phyloP scores from a whole-genome alignment of 2,113 vertebrate species.

The Dissostichus mawsoni region DNA sequence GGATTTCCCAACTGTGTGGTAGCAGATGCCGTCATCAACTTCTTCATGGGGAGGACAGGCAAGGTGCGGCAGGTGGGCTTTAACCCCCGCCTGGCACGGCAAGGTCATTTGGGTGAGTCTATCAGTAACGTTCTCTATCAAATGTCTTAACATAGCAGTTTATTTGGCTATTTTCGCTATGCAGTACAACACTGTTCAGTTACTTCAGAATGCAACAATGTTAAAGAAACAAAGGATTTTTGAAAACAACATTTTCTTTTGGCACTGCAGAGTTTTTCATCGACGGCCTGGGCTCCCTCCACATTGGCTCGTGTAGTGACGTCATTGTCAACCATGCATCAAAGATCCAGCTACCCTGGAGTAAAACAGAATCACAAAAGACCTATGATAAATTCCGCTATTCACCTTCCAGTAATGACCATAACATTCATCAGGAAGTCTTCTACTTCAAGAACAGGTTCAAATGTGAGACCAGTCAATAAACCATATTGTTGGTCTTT shows the following conservation, averaged over 20 bases:
- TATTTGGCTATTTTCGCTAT: background rate
- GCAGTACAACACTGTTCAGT: background rate
- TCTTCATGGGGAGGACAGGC: conserved; percentile 91
- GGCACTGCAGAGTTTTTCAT: conserved; percentile 90
- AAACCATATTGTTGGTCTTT: conserved; percentile 15
- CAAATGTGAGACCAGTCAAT: conserved; percentile 88
- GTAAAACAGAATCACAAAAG: conserved; percentile 77
- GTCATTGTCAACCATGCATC: conserved; percentile 90
- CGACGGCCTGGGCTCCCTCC: conserved; percentile 89
- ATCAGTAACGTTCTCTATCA: background rate
- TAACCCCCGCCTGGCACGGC: conserved; percentile 86
- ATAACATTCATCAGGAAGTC: conserved; percentile 65
- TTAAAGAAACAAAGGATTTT: background rate
- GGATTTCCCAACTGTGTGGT: conserved; percentile 92
- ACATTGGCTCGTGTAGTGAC: conserved; percentile 91
- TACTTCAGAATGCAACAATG: background rate
- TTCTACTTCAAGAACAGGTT: conserved; percentile 92
- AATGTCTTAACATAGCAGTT: background rate
- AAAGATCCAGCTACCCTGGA: conserved; percentile 91
- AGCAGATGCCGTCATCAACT: conserved; percentile 92
- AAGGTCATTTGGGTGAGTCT: conserved; percentile 89
- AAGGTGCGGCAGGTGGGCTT: conserved; percentile 91
- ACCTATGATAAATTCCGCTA: conserved; percentile 89
- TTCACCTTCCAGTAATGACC: conserved; percentile 39
- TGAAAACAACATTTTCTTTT: conserved; percentile 7